These are phyloP conservation scores for Fregetta grallaria DNA, from an alignment of 2,113 vertebrate species.

Conservation along the genomic window DNA sequence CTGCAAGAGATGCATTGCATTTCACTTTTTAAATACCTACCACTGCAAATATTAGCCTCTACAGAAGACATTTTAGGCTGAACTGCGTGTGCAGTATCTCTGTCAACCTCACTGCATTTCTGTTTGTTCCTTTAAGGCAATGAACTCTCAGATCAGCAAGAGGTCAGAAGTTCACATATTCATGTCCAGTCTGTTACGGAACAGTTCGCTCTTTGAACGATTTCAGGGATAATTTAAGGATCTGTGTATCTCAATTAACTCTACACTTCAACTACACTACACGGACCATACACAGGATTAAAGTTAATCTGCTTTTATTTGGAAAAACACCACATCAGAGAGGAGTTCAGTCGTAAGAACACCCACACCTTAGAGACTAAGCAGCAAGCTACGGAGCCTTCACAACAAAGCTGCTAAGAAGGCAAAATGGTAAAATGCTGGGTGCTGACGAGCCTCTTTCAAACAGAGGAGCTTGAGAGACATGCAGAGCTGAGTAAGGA, in stretches of 20 bases:
- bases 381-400: neutral
- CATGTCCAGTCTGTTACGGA: neutral
- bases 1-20: neutral
- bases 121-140: slow-evolving; percentile 24
- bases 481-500: neutral
- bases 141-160: neutral
- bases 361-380: slow-evolving; percentile 1
- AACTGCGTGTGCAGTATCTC: neutral
- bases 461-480: neutral
- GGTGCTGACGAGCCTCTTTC: neutral
- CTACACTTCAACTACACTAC: neutral
- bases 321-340: neutral
- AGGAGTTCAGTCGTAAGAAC: neutral
- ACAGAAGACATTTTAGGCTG: neutral
- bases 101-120: neutral
- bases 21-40: neutral
- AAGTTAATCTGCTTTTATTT: slow-evolving; percentile 17
- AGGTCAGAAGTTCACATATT: slow-evolving; percentile 29
- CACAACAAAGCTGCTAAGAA: neutral
- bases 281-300: neutral
- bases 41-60: neutral
- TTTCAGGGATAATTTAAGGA: slow-evolving; percentile 53
- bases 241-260: slow-evolving; percentile 46
- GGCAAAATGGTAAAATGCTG: neutral
- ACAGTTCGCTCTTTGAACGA: neutral